A percentile compares a stretch with the other conserved stretches of the same genome.
Conservation (phyloP, 2,888 invertebrate genomes). For the Philonicus albiceps region DNA sequence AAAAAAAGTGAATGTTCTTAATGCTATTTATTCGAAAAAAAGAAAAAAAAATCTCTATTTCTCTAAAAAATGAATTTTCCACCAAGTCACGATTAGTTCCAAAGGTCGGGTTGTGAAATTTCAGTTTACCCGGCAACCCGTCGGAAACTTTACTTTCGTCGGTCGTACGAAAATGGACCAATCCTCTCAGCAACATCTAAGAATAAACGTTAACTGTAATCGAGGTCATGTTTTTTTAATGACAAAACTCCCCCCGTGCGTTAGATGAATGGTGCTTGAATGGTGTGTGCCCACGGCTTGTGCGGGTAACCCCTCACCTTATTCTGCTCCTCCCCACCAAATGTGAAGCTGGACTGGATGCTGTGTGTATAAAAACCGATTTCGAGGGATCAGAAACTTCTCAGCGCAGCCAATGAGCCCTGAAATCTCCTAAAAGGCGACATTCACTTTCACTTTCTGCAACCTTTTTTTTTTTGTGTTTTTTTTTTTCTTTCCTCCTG, state of each 20-base stretch:
- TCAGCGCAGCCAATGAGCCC: constrained; percentile 33
- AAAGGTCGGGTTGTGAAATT: neutral
- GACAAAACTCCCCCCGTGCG: neutral
- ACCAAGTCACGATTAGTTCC: neutral
- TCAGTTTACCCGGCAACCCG: neutral
- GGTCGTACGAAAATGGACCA: neutral
- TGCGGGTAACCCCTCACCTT: neutral
- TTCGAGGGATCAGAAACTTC: constrained; percentile 11
- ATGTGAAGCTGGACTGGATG: neutral
- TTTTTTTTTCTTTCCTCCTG: neutral
- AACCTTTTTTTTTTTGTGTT: neutral
- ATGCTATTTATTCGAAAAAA: neutral
- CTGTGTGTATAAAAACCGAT: constrained; percentile 5
- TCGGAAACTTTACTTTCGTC: neutral
- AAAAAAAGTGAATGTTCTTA: neutral
- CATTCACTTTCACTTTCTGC: constrained; percentile 34
- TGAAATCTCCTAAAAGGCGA: constrained; percentile 33
- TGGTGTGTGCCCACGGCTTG: neutral
- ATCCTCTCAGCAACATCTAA: neutral
- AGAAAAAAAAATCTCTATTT: neutral
- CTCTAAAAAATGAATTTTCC: neutral
- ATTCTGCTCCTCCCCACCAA: neutral
- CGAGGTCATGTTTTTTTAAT: neutral
- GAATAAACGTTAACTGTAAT: neutral
- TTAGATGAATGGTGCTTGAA: neutral